A percentile compares a stretch with the other conserved stretches of the same genome.
Conservation (phyloP, 2,888 invertebrate genomes). For the Andrena flavipes region DNA sequence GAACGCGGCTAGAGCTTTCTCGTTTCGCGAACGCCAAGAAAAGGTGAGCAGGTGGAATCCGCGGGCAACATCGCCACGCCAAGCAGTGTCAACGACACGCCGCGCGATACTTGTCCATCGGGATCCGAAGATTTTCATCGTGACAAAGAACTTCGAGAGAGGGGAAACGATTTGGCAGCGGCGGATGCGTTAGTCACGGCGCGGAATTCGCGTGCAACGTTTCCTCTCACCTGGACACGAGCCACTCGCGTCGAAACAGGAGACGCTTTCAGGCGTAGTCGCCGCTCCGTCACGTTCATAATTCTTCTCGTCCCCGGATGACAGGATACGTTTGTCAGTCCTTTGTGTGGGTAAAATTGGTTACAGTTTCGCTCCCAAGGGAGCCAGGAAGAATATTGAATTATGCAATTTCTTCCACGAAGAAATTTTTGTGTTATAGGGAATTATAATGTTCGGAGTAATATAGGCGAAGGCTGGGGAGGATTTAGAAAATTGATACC, state of each 20-base stretch:
- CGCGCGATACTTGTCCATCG: constrained; percentile 24
- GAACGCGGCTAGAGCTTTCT: background rate
- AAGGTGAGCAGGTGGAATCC: background rate
- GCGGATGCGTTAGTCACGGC: constrained; percentile 49
- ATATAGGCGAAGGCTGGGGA: too few relatives aligned
- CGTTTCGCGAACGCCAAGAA: constrained; percentile 15
- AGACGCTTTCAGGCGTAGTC: constrained; percentile 4
- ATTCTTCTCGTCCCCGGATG: background rate
- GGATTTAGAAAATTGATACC: too few relatives aligned
- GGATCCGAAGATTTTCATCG: constrained; percentile 29
- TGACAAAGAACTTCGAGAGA: background rate
- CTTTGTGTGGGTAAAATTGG: too few relatives aligned
- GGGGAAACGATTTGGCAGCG: constrained; percentile 38
- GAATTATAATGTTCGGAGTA: too few relatives aligned
- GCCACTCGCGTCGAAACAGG: constrained; percentile 48
- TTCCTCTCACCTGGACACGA: constrained; percentile 47
- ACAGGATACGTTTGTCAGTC: too few relatives aligned
- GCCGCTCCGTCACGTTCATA: background rate
- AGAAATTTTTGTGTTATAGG: too few relatives aligned
- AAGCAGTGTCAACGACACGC: constrained; percentile 58
- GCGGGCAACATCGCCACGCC: background rate
- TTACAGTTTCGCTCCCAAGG: too few relatives aligned
- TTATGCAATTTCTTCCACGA: too few relatives aligned
- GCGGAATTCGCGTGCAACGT: constrained; percentile 30
- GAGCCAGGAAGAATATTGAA: too few relatives aligned